Conservation (phyloP, 2,113 vertebrate genomes). For the Narcine bancroftii region DNA sequence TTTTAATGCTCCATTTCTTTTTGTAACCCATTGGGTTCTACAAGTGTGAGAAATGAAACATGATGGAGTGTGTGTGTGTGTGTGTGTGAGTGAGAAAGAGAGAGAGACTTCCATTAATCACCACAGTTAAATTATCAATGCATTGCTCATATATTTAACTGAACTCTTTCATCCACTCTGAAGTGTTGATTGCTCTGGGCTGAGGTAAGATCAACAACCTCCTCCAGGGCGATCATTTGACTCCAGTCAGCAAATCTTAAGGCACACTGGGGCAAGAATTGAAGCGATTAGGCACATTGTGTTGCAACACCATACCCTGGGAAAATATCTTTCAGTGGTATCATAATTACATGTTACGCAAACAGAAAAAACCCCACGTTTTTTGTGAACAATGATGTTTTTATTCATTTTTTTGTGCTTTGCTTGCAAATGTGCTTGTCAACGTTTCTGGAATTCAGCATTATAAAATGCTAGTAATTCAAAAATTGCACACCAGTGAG, state of each 20-base stretch:
- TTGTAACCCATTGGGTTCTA: background rate
- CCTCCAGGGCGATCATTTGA: background rate
- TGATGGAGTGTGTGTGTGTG: background rate
- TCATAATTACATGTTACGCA: slow-evolving; percentile 7
- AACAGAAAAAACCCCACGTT: background rate
- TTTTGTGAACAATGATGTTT: background rate
- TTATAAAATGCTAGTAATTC: background rate
- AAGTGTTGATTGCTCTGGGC: background rate
- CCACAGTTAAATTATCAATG: background rate
- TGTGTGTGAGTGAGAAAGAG: too few relatives aligned
- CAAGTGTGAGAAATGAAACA: background rate
- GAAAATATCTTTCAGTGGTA: background rate
- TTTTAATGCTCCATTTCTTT: background rate
- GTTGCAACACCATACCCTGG: background rate
- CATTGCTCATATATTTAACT: background rate
- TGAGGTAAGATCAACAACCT: background rate
- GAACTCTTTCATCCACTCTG: background rate
- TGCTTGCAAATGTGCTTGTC: background rate
- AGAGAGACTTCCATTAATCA: too few relatives aligned
- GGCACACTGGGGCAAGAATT: background rate
- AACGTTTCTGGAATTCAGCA: background rate
- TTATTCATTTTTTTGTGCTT: background rate
- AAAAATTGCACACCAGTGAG: background rate
- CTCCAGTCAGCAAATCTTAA: background rate
- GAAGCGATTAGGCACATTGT: background rate